These are phyloP conservation scores for Drosophila kepulauana DNA, from an alignment of 1,140 invertebrate species.

Conservation along the genomic window DNA sequence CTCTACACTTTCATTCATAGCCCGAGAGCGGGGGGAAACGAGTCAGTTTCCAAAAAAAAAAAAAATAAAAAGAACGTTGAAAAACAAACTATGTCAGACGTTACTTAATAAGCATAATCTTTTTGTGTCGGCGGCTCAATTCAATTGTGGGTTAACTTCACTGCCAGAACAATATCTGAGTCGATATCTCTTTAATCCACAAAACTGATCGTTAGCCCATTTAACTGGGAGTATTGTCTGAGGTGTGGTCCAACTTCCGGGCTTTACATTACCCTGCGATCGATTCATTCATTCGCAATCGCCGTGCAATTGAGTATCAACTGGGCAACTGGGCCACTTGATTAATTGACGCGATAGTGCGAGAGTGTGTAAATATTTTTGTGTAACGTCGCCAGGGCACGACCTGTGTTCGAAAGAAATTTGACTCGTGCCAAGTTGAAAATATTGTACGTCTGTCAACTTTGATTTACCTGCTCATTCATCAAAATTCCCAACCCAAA, in stretches of 20 bases:
- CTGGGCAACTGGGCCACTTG: conserved; percentile 37
- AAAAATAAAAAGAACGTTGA: conserved; percentile 9
- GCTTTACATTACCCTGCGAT: conserved; percentile 46
- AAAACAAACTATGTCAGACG: conserved; percentile 75
- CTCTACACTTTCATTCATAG: conserved; percentile 70
- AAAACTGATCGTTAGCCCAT: conserved; percentile 36
- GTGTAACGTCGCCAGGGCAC: conserved; percentile 32
- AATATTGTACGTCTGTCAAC: conserved; percentile 80
- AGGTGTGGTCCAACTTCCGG: conserved; percentile 79
- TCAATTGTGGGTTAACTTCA: conserved; percentile 67
- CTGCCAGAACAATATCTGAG: conserved; percentile 30
- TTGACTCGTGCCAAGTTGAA: conserved; percentile 75
- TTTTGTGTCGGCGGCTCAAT: conserved; percentile 59
- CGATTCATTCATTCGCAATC: conserved; percentile 56
- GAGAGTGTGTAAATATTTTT: conserved; percentile 63
- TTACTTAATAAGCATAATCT: conserved; percentile 75
- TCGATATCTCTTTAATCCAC: conserved; percentile 49
- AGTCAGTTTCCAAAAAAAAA: conserved; percentile 21
- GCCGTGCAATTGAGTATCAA: conserved; percentile 7
- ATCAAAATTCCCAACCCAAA: conserved; percentile 49
- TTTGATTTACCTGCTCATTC: conserved; percentile 70
- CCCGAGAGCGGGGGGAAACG: neutral
- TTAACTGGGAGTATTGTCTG: conserved; percentile 22
- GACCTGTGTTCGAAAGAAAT: conserved; percentile 61
- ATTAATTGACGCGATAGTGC: conserved; percentile 60